A percentile compares a stretch with the other conserved stretches of the same genome.
Conservation (phyloP, 2,888 invertebrate genomes). For the Tromatobia lineatoria region DNA sequence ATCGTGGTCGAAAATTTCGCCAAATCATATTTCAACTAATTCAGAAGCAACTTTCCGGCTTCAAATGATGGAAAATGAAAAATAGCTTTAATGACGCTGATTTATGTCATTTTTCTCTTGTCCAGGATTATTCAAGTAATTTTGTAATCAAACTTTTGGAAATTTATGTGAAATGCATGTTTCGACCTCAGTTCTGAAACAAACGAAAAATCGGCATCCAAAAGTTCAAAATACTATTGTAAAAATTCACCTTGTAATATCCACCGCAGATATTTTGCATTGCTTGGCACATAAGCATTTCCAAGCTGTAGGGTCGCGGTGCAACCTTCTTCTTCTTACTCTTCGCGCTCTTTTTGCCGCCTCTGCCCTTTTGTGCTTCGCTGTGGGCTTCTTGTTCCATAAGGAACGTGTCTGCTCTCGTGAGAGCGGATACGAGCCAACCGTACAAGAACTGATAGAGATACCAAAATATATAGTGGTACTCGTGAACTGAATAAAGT, state of each 20-base stretch:
- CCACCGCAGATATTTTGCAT: constrained; percentile 98
- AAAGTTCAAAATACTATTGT: neutral
- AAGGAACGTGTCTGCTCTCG: constrained; percentile 94
- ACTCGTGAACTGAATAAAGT: constrained; percentile 98
- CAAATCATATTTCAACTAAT: too few species aligned
- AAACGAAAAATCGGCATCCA: neutral
- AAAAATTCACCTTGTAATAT: constrained; percentile 92
- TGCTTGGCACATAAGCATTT: constrained; percentile 96
- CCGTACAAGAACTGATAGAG: constrained; percentile 97
- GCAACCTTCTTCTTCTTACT: constrained; percentile 90
- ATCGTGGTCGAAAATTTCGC: too few species aligned
- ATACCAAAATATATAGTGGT: constrained; percentile 98
- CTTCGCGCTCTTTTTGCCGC: constrained; percentile 86
- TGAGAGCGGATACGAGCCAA: constrained; percentile 96
- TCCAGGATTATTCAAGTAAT: too few species aligned
- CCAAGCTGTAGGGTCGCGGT: constrained; percentile 91
- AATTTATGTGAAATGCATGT: neutral
- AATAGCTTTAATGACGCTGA: too few species aligned
- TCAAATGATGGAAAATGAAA: too few species aligned
- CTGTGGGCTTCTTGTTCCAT: constrained; percentile 90
- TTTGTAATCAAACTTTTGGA: too few species aligned
- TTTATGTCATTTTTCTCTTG: too few species aligned
- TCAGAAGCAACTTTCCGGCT: too few species aligned
- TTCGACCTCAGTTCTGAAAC: neutral
- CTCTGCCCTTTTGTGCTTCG: constrained; percentile 84